Base-by-base conservation (phyloP, 1,140 invertebrate species). In the Hylaeus anthracinus region DNA sequence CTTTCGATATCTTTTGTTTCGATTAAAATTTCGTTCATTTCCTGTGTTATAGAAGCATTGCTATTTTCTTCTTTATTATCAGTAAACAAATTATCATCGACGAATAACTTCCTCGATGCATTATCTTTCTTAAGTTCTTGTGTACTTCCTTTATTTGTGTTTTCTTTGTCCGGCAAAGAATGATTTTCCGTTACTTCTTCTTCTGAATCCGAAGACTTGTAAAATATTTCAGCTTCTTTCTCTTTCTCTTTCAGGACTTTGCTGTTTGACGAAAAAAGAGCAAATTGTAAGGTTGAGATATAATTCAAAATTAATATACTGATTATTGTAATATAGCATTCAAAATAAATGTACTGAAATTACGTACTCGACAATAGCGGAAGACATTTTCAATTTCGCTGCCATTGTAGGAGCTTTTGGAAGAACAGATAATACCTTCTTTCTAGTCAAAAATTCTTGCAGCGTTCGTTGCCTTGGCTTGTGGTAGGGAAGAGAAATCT, bases 401-500 rank as follows among this genome's bases (percentile, higher is more conserved):
- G 90, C 89, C 71, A 85, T 90, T 15, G 91, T 89, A 51, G 86
- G 82, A 64, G 91, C 90, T 72, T 88, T 86, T 14, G 92, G 91
- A 12, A 93, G 71, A 39, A 41, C 9, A 48, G 83, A 48, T 1
- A 60, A 70, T 51, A 86, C 69, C 87, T 91, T 92, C 70, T 89
- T 93, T 79, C 92, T 90, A 15, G 89, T 93, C 39, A 97, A 94
- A 94, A 95, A 97, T 92, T 97, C 97, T 89, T 96, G 94, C 4
- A 98, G 91, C 26, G 95, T 95, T 61, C 95, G 93, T 82, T 96
- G 95, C 86, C 96, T 96, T 37, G 97, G 97, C 85, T 94, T 94
- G 90, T 97, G 97, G 92, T 97, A 97, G 1, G 97, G 97, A 14
- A 98, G 89, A 63, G 95, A 95, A 61, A 97, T 92, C 78, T 94